phyloP scores from a whole-genome alignment of 2,797 vertebrate species.

The Scyliorhinus canicula region DNA sequence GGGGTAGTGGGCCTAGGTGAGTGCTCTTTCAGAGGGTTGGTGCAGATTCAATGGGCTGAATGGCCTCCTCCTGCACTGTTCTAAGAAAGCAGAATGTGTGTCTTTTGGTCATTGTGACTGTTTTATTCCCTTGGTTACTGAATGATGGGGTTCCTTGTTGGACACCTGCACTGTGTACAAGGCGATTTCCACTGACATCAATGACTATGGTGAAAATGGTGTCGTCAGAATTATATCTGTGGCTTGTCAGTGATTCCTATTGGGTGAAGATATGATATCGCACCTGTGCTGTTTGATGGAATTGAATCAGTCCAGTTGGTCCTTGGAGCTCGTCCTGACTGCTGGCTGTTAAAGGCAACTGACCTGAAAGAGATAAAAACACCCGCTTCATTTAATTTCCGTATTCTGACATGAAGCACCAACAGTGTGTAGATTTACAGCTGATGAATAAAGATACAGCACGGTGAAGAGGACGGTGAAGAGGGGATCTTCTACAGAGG shows the following conservation, averaged over 20 bases:
- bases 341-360: background rate
- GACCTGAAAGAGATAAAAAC: background rate
- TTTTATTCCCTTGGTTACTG: background rate
- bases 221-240: background rate
- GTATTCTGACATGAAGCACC: background rate
- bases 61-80: too few species aligned
- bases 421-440: background rate
- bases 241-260: background rate
- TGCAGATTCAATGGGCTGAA: too few species aligned
- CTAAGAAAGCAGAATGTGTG: too few species aligned
- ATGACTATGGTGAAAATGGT: background rate
- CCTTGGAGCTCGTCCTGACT: background rate
- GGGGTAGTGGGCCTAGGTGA: too few species aligned
- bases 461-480: background rate
- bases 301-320: background rate
- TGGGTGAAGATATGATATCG: background rate
- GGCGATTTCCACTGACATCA: background rate
- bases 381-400: background rate
- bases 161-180: background rate
- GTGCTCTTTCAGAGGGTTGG: too few species aligned
- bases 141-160: background rate
- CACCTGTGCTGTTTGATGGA: background rate
- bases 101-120: too few species aligned
- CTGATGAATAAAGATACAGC: too few species aligned
- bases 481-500: too few species aligned